Percentiles rank a stretch among this genome's conserved stretches.
These are phyloP conservation scores for Pyrgilauda ruficollis DNA, from an alignment of 2,113 vertebrate species.

Conservation along the genomic window DNA sequence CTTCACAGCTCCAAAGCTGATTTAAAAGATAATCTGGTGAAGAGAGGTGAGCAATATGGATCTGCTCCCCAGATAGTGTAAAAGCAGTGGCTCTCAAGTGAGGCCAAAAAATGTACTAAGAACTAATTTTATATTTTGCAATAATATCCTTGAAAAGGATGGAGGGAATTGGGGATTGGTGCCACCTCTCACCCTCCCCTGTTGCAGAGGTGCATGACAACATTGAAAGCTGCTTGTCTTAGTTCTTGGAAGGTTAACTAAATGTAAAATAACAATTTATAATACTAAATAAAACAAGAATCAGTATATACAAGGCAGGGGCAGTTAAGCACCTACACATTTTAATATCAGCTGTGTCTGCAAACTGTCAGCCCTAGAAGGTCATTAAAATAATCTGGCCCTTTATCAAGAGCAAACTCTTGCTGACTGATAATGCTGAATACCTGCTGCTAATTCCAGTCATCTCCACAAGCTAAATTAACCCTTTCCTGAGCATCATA, in stretches of 20 bases:
- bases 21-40: background rate
- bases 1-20: background rate
- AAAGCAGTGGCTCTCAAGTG: background rate
- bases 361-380: background rate
- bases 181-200: background rate
- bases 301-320: background rate
- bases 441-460: background rate
- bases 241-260: background rate
- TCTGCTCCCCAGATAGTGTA: background rate
- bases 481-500: background rate
- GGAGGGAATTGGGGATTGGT: background rate
- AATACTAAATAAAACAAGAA: background rate
- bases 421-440: conserved; percentile 11
- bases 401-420: conserved; percentile 11
- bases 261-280: background rate
- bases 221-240: background rate
- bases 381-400: background rate
- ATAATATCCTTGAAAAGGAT: background rate
- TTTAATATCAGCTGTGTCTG: background rate
- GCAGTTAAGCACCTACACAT: background rate
- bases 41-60: background rate
- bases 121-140: background rate
- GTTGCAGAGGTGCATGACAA: background rate
- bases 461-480: conserved; percentile 2
- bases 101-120: background rate